Evolutionary conservation across 2,888 invertebrate genomes (phyloP).

Genomic region (Callimorpha dominula): DNA sequence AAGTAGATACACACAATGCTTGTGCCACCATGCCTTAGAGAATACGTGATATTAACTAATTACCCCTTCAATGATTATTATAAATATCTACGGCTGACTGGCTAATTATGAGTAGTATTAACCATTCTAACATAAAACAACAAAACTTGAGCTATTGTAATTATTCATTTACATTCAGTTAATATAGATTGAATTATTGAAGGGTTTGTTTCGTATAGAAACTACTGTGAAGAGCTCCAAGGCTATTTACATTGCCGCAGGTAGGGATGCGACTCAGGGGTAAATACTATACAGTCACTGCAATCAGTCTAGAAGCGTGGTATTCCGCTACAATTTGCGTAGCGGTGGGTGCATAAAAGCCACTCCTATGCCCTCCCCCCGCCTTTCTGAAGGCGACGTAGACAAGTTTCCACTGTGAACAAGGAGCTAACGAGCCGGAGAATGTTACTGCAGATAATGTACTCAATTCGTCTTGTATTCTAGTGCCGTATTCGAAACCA

Average conservation of each 20-base stretch:
- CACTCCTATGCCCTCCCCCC: slow-evolving; percentile 55
- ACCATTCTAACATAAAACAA: background rate
- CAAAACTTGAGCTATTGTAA: slow-evolving; percentile 5
- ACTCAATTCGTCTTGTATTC: slow-evolving; percentile 75
- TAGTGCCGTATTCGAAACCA: slow-evolving; percentile 54
- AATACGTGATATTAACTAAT: background rate
- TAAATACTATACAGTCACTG: slow-evolving; percentile 48
- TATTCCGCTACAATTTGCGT: slow-evolving; percentile 70
- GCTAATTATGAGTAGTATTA: background rate
- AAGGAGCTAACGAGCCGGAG: slow-evolving; percentile 71
- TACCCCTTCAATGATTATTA: background rate
- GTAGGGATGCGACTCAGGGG: slow-evolving; percentile 30
- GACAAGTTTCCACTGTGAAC: slow-evolving; percentile 70
- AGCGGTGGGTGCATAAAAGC: slow-evolving; percentile 70
- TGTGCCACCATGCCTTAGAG: background rate
- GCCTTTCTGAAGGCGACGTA: slow-evolving; percentile 66
- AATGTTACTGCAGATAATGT: slow-evolving; percentile 72
- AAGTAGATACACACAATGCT: background rate
- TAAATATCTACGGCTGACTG: background rate
- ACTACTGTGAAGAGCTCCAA: slow-evolving; percentile 43
- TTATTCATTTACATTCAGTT: slow-evolving; percentile 27
- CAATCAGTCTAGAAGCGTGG: slow-evolving; percentile 69
- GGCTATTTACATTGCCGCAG: slow-evolving; percentile 51
- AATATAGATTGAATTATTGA: slow-evolving; percentile 39
- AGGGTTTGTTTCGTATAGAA: slow-evolving; percentile 52